Percentiles rank a stretch among this genome's conserved stretches.
Conservation (phyloP, 2,113 vertebrate genomes). For the Litocranius walleri region DNA sequence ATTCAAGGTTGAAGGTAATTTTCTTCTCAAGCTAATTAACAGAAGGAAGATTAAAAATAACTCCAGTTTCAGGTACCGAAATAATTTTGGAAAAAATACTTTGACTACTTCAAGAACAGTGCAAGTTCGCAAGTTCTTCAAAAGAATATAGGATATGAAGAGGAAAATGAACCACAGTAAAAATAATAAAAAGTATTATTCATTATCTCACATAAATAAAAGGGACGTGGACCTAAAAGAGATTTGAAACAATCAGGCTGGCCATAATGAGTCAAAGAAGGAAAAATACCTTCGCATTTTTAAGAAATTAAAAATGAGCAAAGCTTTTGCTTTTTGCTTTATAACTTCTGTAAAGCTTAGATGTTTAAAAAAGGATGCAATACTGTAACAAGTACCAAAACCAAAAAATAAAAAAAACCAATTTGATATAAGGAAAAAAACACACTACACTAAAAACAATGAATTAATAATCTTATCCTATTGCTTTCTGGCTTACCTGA, state of each 20-base stretch:
- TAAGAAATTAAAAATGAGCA: not conserved
- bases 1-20: not conserved
- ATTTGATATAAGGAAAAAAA: not conserved
- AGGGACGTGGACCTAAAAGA: not conserved
- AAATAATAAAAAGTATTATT: not conserved
- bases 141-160: not conserved
- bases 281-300: not conserved
- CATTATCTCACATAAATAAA: slow-evolving; percentile 6
- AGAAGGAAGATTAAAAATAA: not conserved
- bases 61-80: not conserved
- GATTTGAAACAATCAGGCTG: not conserved
- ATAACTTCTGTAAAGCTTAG: not conserved
- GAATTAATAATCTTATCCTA: not conserved
- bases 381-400: not conserved
- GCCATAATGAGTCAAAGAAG: slow-evolving; percentile 6
- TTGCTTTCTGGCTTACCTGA: not conserved
- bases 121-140: not conserved
- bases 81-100: not conserved
- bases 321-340: not conserved
- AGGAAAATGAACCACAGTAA: not conserved
- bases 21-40: not conserved
- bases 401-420: not conserved
- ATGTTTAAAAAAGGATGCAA: not conserved
- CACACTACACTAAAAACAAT: not conserved
- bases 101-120: not conserved